Evolutionary conservation across 92 coral and sea anemone genomes (phyloP), one percentile per base, ranked within the genome.

Genomic region (Siderastrea siderea): DNA sequence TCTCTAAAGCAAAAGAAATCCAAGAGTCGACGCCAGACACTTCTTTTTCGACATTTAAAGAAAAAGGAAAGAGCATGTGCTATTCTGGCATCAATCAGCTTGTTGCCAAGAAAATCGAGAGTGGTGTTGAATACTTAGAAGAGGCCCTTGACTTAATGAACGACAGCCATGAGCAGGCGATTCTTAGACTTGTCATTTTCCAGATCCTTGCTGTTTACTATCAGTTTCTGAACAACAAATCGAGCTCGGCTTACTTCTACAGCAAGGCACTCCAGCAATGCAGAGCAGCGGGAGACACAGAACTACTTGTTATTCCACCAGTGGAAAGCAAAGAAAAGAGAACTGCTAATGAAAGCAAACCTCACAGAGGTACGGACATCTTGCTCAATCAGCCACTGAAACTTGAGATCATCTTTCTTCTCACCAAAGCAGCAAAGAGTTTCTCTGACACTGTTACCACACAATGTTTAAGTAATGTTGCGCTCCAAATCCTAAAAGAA

Each of bases 11-110:
- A 7, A 7, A 54, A 4, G 6, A 62, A 10, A 47, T 55, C 0
- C 52, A 82, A 59, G 71, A 11, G 8, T 50, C 71, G 1, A 5
- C 17, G 0, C 16, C 47, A 0, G 8, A 10, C 3, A 3, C 17
- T 1, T 60, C 83, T 2, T 19, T 1, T 64, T 46, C 3, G 2
- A 55, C 3, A 14, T 55, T 14, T 1, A 14, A 55, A 55, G 61
- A 64, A 12, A 55, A 77, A 74, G 91, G 77, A 55, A 88, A 82
- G 26, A n/a, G 1, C 5, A 2, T 44, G 49, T 88, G 87, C 63
- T 88, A 88, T 61, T 47, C 58, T 11, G 91, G 91, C 10, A 81
- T 88, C 52, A 7, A 6, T 10, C 47, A 44, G 0, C 43, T 81
- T n/a, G 44, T 3, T 57, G 3, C 16, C 6, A 79, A 53, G 0